Base-by-base conservation (phyloP, 1,140 invertebrate genomes). In the Papilio xuthus region DNA sequence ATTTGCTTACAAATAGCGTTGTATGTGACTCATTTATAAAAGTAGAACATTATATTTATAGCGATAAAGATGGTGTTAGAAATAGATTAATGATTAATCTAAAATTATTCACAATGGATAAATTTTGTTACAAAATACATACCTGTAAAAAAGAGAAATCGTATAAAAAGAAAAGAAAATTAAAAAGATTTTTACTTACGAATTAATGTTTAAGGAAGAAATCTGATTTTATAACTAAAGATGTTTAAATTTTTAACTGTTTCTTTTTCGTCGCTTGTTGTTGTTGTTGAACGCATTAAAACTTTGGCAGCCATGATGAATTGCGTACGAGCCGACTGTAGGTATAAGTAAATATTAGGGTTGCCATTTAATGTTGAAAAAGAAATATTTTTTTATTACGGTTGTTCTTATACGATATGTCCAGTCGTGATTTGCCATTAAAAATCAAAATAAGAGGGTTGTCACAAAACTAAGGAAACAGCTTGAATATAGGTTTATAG, bases 301-400 rank as follows among this genome's bases (percentile, higher is more conserved):
- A 15, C 12, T 67, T 67, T 67, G 60, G 60, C 60, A 67, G 60
- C 60, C 60, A 67, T 67, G 60, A 67, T 67, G 60, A 67, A 67
- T 67, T 67, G 6, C 26, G 13, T 20, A 0, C 60, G 15, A 28
- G 60, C 60, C 26, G 12, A 28, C 60, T 67, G 56, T 60, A 60
- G 23, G 6, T 13, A 28, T 26, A 63, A 23, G 23, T 15, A 63
- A 15, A 63, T 63, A 63, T 67, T 67, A 67, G 60, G 26, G 60
- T 28, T 67, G 60, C 26, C 60, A 67, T 28, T 28, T 67, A 28
- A 28, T 15, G 4, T 67, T 67, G 4, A 12, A 60, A 60, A 60
- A 4, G 10, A 67, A 28, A 50, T 10, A 3, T 6, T 18, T 47
- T 18, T 53, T 20, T 37, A 37, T 20, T 2, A 53, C n/a, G 18